Conservation (phyloP, 2,797 vertebrate genomes). For the Peromyscus melanophrys region DNA sequence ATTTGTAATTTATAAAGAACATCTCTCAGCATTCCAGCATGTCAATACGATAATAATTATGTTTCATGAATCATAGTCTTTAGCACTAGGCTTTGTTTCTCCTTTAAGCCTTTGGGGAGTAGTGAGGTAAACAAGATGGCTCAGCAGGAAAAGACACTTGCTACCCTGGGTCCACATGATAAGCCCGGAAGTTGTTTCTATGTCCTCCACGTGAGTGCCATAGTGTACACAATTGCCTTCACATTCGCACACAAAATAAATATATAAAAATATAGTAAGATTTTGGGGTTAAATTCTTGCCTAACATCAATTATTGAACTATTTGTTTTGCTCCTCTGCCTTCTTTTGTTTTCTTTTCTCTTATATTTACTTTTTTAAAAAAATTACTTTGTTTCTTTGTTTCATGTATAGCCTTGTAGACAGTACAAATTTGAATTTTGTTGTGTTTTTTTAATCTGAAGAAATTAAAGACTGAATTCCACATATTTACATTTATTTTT, state of each 20-base stretch:
- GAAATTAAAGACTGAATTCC: background rate
- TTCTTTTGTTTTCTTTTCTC: background rate
- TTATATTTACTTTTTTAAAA: background rate
- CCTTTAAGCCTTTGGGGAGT: background rate
- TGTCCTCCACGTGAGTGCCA: no score
- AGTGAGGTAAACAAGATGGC: background rate
- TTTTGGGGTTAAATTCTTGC: background rate
- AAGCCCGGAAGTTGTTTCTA: background rate
- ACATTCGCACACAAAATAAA: background rate
- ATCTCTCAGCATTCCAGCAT: background rate
- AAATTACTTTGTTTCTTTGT: background rate
- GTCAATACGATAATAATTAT: background rate
- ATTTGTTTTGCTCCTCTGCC: background rate
- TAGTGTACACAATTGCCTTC: background rate
- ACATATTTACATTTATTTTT: background rate
- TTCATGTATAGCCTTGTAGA: background rate
- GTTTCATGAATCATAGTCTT: background rate
- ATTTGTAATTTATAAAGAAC: slow-evolving; percentile 39
- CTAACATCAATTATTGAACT: background rate
- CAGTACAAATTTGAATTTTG: background rate
- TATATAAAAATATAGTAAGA: background rate
- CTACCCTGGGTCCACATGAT: background rate
- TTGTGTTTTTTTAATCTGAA: background rate
- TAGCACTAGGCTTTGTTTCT: background rate
- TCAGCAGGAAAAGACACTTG: background rate